Base-by-base conservation (phyloP, 1,140 invertebrate genomes). In the Cotesia chilonis region DNA sequence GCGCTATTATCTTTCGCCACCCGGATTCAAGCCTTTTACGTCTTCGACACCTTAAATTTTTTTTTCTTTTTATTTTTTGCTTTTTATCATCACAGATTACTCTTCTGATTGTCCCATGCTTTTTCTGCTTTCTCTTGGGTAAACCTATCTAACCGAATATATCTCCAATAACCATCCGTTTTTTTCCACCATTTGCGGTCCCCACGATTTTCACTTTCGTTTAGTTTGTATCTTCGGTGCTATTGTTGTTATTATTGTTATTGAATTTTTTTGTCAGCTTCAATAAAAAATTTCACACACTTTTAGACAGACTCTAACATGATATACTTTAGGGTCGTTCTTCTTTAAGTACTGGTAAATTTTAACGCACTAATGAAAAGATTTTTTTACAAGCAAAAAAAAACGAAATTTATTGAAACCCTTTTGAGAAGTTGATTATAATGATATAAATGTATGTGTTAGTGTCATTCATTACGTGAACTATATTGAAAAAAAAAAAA, bases 1-100 rank as follows among this genome's bases (percentile, higher is more conserved):
- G 78, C 63, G 75, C 80, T 79, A 83, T 85, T 82, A 84, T 85
- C 81, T 76, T 76, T 77, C 72, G 67, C 66, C 67, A 47, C 47
- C 36, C 55, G 14, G 71, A 75, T 73, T 68, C 69, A 72, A 78
- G 67, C 71, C 55, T 73, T 47, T 73, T 61, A 41, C 65, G 59
- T 75, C 75, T 74, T 71, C 74, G 36, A 70, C 54, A 70, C 68
- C 66, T 41, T n/a, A 9, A 5, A 36, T 36, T 52, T 17, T 47
- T 17, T 47, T 73, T 71, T 65, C 59, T 35, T 6, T 60, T 36
- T 38, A 28, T 37, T 17, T 60, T 67, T 60, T 55, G 28, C 59
- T 64, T 17, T 54, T 52, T 66, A 51, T 55, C 12, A 66, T 51
- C 38, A 14, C 51, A 66, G 69, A 59, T 68, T 68, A 60, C 35